Conservation (phyloP, 2,797 vertebrate species). For the Enteromius radiatus region DNA sequence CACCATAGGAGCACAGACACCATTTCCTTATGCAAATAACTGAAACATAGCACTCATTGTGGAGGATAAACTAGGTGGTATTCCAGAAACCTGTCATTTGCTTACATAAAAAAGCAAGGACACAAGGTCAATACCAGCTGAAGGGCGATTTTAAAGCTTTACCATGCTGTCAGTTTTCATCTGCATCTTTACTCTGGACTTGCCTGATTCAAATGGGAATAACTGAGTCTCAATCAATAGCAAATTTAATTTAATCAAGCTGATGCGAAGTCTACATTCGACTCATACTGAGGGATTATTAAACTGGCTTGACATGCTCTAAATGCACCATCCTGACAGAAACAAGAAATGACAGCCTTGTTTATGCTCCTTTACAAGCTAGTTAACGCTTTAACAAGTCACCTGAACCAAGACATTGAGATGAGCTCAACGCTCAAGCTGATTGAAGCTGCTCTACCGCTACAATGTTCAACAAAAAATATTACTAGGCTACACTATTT, state of each 20-base stretch:
- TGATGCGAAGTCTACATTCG: neutral
- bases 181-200: slow-evolving; percentile 4
- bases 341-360: slow-evolving; percentile 20
- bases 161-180: slow-evolving; percentile 41
- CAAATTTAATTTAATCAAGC: slow-evolving; percentile 30
- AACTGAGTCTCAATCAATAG: slow-evolving; percentile 16
- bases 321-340: slow-evolving; percentile 5
- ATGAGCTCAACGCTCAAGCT: neutral
- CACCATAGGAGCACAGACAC: neutral
- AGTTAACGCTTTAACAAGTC: neutral
- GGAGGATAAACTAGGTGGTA: neutral
- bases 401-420: slow-evolving; percentile 3
- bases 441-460: neutral
- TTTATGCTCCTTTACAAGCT: neutral
- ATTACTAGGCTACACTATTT: neutral
- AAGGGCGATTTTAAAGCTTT: slow-evolving; percentile 12
- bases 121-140: slow-evolving; percentile 12
- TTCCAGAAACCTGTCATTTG: neutral
- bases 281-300: neutral
- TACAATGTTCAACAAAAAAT: neutral
- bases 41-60: neutral
- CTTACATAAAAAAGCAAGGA: neutral
- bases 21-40: slow-evolving; percentile 35
- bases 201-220: neutral
- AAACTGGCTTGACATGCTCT: slow-evolving; percentile 9